phyloP scores from a whole-genome alignment of 1,140 invertebrate species.

The Cherax quadricarinatus region DNA sequence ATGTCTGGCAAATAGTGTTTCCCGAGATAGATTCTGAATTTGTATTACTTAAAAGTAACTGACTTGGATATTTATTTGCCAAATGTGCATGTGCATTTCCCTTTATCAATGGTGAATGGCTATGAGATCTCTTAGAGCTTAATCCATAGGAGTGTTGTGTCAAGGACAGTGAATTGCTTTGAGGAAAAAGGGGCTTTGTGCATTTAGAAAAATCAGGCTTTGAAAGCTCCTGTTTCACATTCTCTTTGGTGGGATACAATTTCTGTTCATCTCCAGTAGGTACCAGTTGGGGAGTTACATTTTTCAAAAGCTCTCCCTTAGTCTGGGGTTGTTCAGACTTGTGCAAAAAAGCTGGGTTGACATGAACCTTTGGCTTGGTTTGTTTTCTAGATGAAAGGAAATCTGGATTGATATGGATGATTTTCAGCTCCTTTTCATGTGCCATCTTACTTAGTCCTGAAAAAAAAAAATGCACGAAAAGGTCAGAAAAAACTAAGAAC shows the following conservation, averaged over 20 bases:
- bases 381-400: constrained; percentile 13
- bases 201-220: no score
- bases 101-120: background rate
- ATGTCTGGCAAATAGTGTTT: background rate
- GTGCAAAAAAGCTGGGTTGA: constrained; percentile 27
- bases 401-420: constrained; percentile 30
- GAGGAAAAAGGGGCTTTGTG: no score
- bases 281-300: background rate
- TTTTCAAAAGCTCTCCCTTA: background rate
- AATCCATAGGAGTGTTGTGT: background rate
- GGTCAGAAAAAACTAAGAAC: no score
- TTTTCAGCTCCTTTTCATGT: constrained; percentile 7
- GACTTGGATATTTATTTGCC: background rate
- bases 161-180: no score
- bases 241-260: background rate
- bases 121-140: background rate
- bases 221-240: background rate
- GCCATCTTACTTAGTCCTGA: background rate
- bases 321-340: background rate
- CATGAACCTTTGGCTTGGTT: background rate
- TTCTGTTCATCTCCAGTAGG: background rate
- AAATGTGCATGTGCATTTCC: background rate
- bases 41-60: background rate
- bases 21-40: background rate
- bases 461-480: background rate